Conservation (phyloP, 2,113 vertebrate species). For the Sapajus apella region DNA sequence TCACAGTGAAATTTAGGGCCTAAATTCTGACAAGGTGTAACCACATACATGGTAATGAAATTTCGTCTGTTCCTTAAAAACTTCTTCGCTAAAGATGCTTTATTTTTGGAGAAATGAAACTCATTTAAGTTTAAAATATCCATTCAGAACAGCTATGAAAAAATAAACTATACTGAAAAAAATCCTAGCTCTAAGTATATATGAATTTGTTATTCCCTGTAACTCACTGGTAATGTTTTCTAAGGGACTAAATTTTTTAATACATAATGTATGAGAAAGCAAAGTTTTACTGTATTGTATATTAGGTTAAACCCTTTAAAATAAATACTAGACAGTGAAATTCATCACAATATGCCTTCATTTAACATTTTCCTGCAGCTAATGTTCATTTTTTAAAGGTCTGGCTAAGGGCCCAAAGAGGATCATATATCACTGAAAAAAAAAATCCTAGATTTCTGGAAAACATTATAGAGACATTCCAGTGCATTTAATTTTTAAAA, state of each 20-base stretch:
- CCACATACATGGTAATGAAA: slow-evolving; percentile 73
- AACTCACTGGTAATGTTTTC: slow-evolving; percentile 71
- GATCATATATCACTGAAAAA: slow-evolving; percentile 69
- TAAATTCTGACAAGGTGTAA: slow-evolving; percentile 71
- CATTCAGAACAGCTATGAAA: slow-evolving; percentile 69
- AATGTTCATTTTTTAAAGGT: slow-evolving; percentile 74
- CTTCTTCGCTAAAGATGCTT: slow-evolving; percentile 70
- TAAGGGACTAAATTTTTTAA: slow-evolving; percentile 69
- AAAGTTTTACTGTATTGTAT: slow-evolving; percentile 74
- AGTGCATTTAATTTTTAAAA: slow-evolving; percentile 63
- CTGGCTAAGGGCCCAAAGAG: slow-evolving; percentile 72
- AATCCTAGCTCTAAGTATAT: slow-evolving; percentile 56
- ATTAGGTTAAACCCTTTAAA: slow-evolving; percentile 79
- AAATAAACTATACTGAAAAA: slow-evolving; percentile 77
- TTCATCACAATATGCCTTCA: slow-evolving; percentile 73
- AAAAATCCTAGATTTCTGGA: slow-evolving; percentile 67
- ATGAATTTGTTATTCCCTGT: slow-evolving; percentile 61
- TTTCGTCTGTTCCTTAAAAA: slow-evolving; percentile 74
- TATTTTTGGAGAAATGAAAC: slow-evolving; percentile 75
- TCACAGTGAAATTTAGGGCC: slow-evolving; percentile 66
- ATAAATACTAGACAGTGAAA: slow-evolving; percentile 79
- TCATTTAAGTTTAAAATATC: slow-evolving; percentile 74
- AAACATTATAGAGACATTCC: slow-evolving; percentile 78
- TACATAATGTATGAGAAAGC: slow-evolving; percentile 78
- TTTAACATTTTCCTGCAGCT: slow-evolving; percentile 74